Base-by-base conservation (phyloP, 2,113 vertebrate species). In the Fulmarus glacialis region DNA sequence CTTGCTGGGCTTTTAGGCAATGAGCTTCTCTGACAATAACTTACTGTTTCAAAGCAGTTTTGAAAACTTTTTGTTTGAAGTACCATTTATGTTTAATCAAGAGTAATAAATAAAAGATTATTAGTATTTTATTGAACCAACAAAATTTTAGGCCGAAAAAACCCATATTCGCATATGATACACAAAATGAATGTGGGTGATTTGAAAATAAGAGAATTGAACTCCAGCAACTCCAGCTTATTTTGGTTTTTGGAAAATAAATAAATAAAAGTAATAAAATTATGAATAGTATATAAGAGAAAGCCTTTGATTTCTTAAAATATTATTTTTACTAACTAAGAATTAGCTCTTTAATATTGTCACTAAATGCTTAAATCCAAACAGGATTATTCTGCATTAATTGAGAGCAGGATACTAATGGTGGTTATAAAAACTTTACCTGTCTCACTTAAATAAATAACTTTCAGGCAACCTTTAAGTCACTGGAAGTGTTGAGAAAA, bases 281-380 rank as follows among this genome's bases (percentile, higher is more conserved):
- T 29, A 34, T 50, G 3, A 47, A 43, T 32, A 48, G 0, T 2
- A 29, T 24, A 19, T 3, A 43, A 20, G 13, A 52, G 6, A 29
- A 82, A 48, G 2, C 1, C 7, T 43, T 63, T 47, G 1, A 7
- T 42, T 30, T n/a, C 42, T 4, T 1, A 2, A 58, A 36, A 20
- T 12, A 27, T 12, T 12, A 6, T 18, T 34, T 77, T 82, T 85
- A 16, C 2, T 48, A 71, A 24, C 38, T 8, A 50, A 7, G 1
- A 43, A n/a, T 72, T 67, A 45, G 0, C 1, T 58, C 3, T 38
- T 53, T 36, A 22, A 50, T 38, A 7, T 0, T 21, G 15, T 18
- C 1, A 0, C 19, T 47, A 58, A 38, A 2, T 30, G 47, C 22
- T 58, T 52, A 40, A 68, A 89, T 52, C 9, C 18, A 66, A 52